Conservation (phyloP, 2,888 invertebrate genomes). For the Cheilosia soror region DNA sequence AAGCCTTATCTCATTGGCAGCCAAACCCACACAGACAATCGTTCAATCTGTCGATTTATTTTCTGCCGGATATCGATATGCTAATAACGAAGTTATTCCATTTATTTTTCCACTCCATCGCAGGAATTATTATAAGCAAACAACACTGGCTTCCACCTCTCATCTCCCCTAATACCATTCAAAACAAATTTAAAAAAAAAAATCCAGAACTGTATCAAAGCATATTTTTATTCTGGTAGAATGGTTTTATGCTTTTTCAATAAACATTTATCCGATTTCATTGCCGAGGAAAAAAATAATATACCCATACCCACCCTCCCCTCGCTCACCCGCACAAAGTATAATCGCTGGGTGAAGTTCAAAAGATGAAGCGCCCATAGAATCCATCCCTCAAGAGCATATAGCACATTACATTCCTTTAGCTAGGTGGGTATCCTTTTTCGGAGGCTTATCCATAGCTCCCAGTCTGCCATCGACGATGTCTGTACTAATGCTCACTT, state of each 20-base stretch:
- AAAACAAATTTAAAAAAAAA: constrained; percentile 70
- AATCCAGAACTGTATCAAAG: constrained; percentile 82
- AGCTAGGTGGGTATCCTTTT: constrained; percentile 42
- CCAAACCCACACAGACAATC: constrained; percentile 21
- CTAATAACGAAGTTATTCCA: constrained; percentile 76
- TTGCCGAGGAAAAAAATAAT: constrained; percentile 73
- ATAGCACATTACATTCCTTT: constrained; percentile 63
- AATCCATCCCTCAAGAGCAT: too few species aligned
- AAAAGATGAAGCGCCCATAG: constrained; percentile 52
- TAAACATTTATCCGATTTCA: constrained; percentile 84
- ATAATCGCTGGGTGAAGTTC: constrained; percentile 53
- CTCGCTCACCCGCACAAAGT: not conserved
- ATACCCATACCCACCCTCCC: constrained; percentile 1
- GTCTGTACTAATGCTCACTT: constrained; percentile 57
- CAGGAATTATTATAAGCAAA: constrained; percentile 75
- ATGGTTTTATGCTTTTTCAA: constrained; percentile 84
- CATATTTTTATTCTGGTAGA: constrained; percentile 84
- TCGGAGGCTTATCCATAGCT: constrained; percentile 66
- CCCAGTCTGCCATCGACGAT: constrained; percentile 64
- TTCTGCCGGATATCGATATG: constrained; percentile 71
- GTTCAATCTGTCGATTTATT: constrained; percentile 8
- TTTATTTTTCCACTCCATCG: constrained; percentile 75
- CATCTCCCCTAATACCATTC: constrained; percentile 60
- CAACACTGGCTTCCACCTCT: constrained; percentile 53
- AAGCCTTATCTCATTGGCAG: constrained; percentile 42